phyloP scores from a whole-genome alignment of 30 jellyfish, hydroid and myxozoan genomes.

The Aurelia aurita region DNA sequence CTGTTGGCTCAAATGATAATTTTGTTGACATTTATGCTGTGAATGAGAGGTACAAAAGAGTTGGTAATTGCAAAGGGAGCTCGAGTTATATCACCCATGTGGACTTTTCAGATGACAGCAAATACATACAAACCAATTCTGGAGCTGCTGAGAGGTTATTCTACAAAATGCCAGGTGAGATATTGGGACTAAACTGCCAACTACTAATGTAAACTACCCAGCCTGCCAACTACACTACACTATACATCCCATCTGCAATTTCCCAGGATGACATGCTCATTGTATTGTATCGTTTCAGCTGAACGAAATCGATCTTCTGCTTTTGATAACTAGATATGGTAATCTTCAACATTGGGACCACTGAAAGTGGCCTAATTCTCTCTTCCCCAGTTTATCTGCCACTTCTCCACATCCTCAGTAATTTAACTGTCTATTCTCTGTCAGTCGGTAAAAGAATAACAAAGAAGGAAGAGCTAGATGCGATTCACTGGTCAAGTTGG shows the following conservation, averaged over 20 bases:
- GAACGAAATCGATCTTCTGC: too few species aligned
- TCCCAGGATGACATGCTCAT: too few species aligned
- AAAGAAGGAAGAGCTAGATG: constrained; percentile 79
- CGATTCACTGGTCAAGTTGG: constrained; percentile 93
- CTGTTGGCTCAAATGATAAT: constrained; percentile 95
- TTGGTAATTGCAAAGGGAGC: constrained; percentile 97
- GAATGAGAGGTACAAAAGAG: constrained; percentile 88
- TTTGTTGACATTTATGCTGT: constrained; percentile 94
- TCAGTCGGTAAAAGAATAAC: constrained; percentile 81
- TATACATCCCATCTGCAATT: too few species aligned
- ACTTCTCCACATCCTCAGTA: too few species aligned
- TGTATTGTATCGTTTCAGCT: too few species aligned
- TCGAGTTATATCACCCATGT: constrained; percentile 95
- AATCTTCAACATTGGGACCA: too few species aligned
- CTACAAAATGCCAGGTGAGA: constrained; percentile 90
- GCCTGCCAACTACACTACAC: too few species aligned
- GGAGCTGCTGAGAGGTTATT: constrained; percentile 95
- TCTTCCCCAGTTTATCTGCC: too few species aligned
- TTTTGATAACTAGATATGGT: too few species aligned
- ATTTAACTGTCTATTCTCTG: background rate
- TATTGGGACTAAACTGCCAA: background rate
- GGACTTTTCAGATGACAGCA: constrained; percentile 96
- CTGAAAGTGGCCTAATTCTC: too few species aligned
- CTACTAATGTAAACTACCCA: too few species aligned
- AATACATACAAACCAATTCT: constrained; percentile 93